phyloP scores from a whole-genome alignment of 2,797 vertebrate species.

The Manis pentadactyla region DNA sequence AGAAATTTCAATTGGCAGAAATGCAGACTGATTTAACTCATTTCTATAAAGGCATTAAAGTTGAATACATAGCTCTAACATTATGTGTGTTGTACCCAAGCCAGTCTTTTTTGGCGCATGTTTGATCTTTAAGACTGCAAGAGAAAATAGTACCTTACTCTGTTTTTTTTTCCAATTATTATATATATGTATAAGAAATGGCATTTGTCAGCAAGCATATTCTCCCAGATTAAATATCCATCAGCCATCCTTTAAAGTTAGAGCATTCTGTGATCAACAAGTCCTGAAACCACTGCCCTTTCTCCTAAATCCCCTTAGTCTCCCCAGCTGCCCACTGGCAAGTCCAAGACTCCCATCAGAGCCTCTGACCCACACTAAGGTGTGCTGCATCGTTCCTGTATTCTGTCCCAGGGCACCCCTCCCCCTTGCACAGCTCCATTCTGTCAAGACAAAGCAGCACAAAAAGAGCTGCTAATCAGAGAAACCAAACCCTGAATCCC shows the following conservation, averaged over 20 bases:
- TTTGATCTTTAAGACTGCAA: constrained; percentile 62
- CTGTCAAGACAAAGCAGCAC: neutral
- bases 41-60: constrained; percentile 66
- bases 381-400: neutral
- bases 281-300: neutral
- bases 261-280: neutral
- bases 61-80: constrained; percentile 56
- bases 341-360: neutral
- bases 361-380: neutral
- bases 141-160: neutral
- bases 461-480: neutral
- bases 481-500: neutral
- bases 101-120: neutral
- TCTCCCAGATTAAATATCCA: neutral
- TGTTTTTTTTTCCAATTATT: neutral
- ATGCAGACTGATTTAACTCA: constrained; percentile 66
- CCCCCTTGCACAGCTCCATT: neutral
- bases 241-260: neutral
- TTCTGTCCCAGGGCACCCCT: neutral
- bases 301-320: neutral
- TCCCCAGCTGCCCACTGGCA: neutral
- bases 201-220: neutral
- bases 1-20: constrained; percentile 74
- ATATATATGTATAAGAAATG: neutral
- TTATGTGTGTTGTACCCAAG: constrained; percentile 57